Evolutionary conservation across 92 coral and sea anemone genomes (phyloP).

Genomic region (Porites divaricata): DNA sequence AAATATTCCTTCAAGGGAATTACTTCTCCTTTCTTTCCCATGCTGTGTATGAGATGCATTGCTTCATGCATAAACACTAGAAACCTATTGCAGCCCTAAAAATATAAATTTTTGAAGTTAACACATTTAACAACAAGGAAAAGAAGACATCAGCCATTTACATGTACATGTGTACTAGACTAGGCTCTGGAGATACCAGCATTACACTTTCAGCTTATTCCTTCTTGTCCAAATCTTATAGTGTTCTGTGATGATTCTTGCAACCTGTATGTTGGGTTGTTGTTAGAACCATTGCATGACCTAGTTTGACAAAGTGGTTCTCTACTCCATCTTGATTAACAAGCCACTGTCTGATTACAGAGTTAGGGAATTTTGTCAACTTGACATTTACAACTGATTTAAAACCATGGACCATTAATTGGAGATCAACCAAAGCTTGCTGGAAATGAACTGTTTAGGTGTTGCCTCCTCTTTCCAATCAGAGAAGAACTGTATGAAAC

Average conservation of each 20-base stretch:
- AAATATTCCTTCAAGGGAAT: too few species aligned
- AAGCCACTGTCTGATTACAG: slow-evolving; percentile 53
- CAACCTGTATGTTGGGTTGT: slow-evolving; percentile 56
- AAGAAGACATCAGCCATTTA: too few species aligned
- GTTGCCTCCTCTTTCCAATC: slow-evolving; percentile 39
- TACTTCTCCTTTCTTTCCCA: too few species aligned
- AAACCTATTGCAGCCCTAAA: too few species aligned
- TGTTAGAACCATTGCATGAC: slow-evolving; percentile 68
- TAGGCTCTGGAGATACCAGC: slow-evolving; percentile 6
- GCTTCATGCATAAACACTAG: too few species aligned
- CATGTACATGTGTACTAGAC: too few species aligned
- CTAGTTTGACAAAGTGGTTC: slow-evolving; percentile 64
- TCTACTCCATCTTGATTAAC: slow-evolving; percentile 67
- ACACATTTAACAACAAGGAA: too few species aligned
- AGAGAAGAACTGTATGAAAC: slow-evolving; percentile 17
- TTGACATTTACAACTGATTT: slow-evolving; percentile 47
- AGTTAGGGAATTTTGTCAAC: slow-evolving; percentile 48
- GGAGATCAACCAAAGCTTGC: slow-evolving; percentile 29
- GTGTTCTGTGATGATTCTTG: slow-evolving; percentile 61
- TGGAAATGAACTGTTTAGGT: slow-evolving; percentile 28
- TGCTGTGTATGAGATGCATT: too few species aligned
- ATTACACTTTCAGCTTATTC: slow-evolving; percentile 57
- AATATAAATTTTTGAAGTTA: too few species aligned
- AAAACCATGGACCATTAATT: slow-evolving; percentile 48
- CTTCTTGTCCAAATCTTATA: slow-evolving; percentile 55